A percentile compares a stretch with the other conserved stretches of the same genome.
These are phyloP conservation scores for Ammodytes dubius DNA, from an alignment of 2,113 vertebrate species.

Conservation along the genomic window DNA sequence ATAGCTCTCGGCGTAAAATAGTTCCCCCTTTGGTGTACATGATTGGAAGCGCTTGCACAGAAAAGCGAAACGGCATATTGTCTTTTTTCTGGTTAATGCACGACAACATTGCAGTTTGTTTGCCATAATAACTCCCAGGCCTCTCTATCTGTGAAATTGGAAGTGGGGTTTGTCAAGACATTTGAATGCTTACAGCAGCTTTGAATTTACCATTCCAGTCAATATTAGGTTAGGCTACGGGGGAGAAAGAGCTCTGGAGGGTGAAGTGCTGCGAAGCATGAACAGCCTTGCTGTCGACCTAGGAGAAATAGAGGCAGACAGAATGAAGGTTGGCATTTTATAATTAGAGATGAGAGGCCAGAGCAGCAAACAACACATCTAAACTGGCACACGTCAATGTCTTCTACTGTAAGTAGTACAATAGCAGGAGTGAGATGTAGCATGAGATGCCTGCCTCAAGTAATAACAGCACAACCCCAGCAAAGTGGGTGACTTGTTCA, in stretches of 20 bases:
- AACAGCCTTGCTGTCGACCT: constrained; percentile 71
- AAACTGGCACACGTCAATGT: constrained; percentile 57
- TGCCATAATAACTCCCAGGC: constrained; percentile 67
- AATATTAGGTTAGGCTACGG: constrained; percentile 78
- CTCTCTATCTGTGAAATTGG: constrained; percentile 78
- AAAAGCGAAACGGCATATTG: constrained; percentile 37
- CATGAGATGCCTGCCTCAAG: constrained; percentile 34
- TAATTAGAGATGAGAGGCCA: constrained; percentile 80
- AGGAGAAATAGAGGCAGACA: constrained; percentile 62
- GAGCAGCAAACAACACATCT: constrained; percentile 72
- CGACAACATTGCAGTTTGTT: constrained; percentile 63
- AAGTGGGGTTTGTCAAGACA: constrained; percentile 76
- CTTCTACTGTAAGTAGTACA: constrained; percentile 54
- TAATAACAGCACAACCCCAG: constrained; percentile 35
- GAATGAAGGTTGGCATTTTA: constrained; percentile 82
- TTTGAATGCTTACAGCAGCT: constrained; percentile 79
- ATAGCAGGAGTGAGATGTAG: constrained; percentile 49
- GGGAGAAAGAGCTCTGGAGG: constrained; percentile 65
- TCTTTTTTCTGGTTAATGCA: constrained; percentile 44
- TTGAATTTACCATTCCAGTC: constrained; percentile 80
- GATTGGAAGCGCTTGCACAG: constrained; percentile 43
- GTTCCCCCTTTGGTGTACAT: constrained; percentile 10
- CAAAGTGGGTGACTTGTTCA: constrained; percentile 7
- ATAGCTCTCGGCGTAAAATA: constrained; percentile 26
- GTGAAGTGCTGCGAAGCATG: constrained; percentile 78